These are phyloP conservation scores for Sibirionetta formosa DNA, from an alignment of 2,797 vertebrate genomes.

Conservation along the genomic window DNA sequence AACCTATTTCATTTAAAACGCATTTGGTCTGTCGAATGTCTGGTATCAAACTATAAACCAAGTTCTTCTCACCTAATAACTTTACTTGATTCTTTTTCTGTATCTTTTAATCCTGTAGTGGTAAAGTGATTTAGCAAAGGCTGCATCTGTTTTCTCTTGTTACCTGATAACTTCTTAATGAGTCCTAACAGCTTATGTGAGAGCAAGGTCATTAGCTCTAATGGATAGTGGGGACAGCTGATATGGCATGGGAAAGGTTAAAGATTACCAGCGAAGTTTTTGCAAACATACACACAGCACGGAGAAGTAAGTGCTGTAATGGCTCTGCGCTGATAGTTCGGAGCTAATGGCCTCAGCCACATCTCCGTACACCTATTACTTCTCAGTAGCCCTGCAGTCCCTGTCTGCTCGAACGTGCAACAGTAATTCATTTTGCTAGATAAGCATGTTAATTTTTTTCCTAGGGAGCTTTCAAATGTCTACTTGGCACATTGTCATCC, in stretches of 20 bases:
- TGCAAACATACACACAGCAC: slow-evolving; percentile 58
- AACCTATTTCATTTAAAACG: not conserved
- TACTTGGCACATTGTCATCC: not conserved
- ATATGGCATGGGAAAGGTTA: slow-evolving; percentile 86
- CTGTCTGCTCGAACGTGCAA: not conserved
- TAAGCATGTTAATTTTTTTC: not conserved
- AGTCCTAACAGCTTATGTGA: slow-evolving; percentile 90
- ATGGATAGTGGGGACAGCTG: slow-evolving; percentile 81
- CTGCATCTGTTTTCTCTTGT: slow-evolving; percentile 87
- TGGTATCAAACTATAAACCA: slow-evolving; percentile 70
- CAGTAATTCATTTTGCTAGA: not conserved
- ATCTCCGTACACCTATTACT: slow-evolving; percentile 6
- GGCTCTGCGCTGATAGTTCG: slow-evolving; percentile 66
- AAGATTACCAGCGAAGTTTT: slow-evolving; percentile 77
- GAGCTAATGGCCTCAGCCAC: slow-evolving; percentile 64
- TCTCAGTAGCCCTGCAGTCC: not conserved
- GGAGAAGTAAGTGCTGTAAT: slow-evolving; percentile 47
- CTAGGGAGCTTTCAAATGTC: not conserved
- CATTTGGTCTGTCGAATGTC: slow-evolving; percentile 41
- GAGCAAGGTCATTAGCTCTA: slow-evolving; percentile 89
- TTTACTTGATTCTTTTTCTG: slow-evolving; percentile 69
- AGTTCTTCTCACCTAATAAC: slow-evolving; percentile 75
- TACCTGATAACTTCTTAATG: slow-evolving; percentile 89
- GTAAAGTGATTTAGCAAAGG: slow-evolving; percentile 89
- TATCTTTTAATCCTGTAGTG: slow-evolving; percentile 79